Conservation (phyloP, 2,888 invertebrate genomes). For the Euphydryas editha region DNA sequence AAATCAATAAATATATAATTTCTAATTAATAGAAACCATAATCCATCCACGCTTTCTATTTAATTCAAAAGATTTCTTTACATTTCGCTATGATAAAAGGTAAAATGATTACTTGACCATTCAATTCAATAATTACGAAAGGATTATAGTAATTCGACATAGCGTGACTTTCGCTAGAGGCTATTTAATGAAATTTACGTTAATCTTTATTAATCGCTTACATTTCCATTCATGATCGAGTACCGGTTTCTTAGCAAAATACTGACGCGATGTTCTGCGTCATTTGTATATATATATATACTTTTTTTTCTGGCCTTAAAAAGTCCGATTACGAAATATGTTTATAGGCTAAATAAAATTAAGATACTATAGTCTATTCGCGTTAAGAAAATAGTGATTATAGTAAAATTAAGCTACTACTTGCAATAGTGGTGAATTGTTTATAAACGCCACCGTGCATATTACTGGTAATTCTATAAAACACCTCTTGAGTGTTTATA, state of each 20-base stretch:
- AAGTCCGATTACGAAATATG: too few species aligned
- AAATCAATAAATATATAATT: not conserved
- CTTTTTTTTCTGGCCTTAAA: too few species aligned
- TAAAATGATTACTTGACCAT: not conserved
- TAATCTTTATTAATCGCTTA: not conserved
- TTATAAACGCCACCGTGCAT: too few species aligned
- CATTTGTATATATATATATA: too few species aligned
- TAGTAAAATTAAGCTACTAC: too few species aligned
- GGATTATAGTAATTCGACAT: not conserved
- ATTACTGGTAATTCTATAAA: too few species aligned
- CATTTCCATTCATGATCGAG: not conserved
- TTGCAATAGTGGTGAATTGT: too few species aligned
- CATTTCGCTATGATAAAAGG: not conserved
- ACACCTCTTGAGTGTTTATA: too few species aligned
- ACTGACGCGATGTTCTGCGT: too few species aligned
- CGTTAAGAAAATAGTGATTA: too few species aligned
- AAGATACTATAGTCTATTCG: too few species aligned
- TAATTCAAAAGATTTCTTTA: not conserved
- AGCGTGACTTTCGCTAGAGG: slow-evolving; percentile 5
- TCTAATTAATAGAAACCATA: not conserved
- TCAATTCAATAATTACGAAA: not conserved
- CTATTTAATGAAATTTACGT: not conserved
- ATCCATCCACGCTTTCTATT: not conserved
- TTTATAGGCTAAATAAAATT: too few species aligned
- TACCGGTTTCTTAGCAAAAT: not conserved